Percentiles rank a stretch among this genome's conserved stretches.
Evolutionary conservation across 1,140 invertebrate genomes (phyloP).

Genomic region (Monochamus saltuarius): DNA sequence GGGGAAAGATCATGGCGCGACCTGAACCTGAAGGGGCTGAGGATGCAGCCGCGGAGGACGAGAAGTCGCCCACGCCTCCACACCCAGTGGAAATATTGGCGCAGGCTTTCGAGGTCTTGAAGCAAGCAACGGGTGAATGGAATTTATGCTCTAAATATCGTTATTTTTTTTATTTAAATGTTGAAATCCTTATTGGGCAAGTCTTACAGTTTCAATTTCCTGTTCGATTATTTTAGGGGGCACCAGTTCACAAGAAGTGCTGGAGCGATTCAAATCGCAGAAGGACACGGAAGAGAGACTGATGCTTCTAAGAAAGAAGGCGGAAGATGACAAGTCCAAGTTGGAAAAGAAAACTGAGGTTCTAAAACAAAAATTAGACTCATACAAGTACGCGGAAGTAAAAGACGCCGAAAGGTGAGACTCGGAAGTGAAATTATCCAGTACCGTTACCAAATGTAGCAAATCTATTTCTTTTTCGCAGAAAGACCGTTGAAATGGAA

Average conservation of each 20-base stretch:
- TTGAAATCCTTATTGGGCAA: neutral
- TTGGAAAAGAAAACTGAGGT: constrained; percentile 68
- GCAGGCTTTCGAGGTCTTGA: constrained; percentile 68
- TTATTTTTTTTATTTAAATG: neutral
- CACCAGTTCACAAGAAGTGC: constrained; percentile 69
- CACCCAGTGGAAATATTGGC: constrained; percentile 60
- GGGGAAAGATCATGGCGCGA: constrained; percentile 30
- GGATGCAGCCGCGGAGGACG: constrained; percentile 44
- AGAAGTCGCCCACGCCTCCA: constrained; percentile 41
- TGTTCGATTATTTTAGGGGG: constrained; percentile 56
- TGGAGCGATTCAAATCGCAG: constrained; percentile 71
- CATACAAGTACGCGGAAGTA: constrained; percentile 74
- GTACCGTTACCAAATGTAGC: neutral
- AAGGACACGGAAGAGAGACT: constrained; percentile 68
- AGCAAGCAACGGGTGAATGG: constrained; percentile 65
- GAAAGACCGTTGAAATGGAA: constrained; percentile 38
- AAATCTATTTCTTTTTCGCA: constrained; percentile 10
- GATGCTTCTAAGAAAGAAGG: constrained; percentile 65
- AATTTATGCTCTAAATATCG: neutral
- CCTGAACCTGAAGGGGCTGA: constrained; percentile 49
- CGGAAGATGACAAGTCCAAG: constrained; percentile 70
- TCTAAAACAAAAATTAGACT: constrained; percentile 69
- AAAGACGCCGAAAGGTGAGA: constrained; percentile 74
- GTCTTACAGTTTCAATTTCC: neutral
- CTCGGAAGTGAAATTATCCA: neutral